Evolutionary conservation across 2,797 vertebrate genomes (phyloP), one percentile per base, ranked within the genome.

Genomic region (Natrix natrix): DNA sequence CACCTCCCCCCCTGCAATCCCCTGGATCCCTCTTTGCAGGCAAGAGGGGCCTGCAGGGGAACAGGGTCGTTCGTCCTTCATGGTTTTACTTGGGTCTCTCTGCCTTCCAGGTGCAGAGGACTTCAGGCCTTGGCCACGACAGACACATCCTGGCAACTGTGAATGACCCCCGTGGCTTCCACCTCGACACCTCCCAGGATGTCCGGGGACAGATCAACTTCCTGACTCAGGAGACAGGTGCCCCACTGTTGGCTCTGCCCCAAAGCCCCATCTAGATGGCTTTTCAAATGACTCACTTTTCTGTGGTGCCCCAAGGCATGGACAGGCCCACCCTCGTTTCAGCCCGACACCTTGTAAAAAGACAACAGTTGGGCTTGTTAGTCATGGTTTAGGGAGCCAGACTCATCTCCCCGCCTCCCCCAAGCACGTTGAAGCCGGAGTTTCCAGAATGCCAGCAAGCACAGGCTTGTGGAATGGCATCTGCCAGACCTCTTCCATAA

Each of bases 201-300:
- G 94, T 96, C 0, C 97, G 96, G 24, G 99, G 98, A 57, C 98
- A 99, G 97, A 98, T 99, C 95, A 98, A 98, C 97, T 99, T 99
- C 92, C 91, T 96, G 90, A 97, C 98, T 8, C 88, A 97, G 92
- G 98, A 99, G 95, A 98, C 99, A 92, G 99, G 98, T 98, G 43
- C 92, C 94, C 5, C 4, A 28, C 0, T 17, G 1, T 13, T 10
- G 16, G 61, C 24, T 20, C 24, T 37, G 13, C 66, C 32, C 55
- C 54, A 28, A 32, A 43, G 37, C 22, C 8, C 24, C 14, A 17
- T n/a, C 57, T 3, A 11, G 86, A 20, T 14, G 59, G 55, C n/a
- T 37, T 55, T 78, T 63, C 26, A 37, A 37, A 59, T 24, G 37
- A 48, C 10, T 24, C 1, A 22, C 8, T 83, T 74, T 74, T 37